Evolutionary conservation across 1,140 invertebrate genomes (phyloP), one percentile per base, ranked within the genome.

Genomic region (Drosophila rufa): DNA sequence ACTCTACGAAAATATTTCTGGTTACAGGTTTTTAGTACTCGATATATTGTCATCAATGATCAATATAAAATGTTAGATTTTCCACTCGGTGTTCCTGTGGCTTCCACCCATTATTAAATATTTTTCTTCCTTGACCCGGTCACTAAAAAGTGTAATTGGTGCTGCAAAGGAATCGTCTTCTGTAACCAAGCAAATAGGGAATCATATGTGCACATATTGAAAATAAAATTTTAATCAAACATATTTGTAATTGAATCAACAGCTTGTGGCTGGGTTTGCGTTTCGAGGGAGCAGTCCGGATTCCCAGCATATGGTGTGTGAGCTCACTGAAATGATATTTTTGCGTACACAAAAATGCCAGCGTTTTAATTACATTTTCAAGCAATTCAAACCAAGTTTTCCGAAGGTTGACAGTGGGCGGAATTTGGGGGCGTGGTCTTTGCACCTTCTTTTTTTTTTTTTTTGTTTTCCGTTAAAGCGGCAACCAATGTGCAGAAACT

Each of bases 361-460:
- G 80, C 75, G 69, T 81, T 89, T 89, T 89, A 89, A 89, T 90
- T 89, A 90, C 81, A 90, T 90, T 85, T 89, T 84, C 70, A 67
- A 75, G 84, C 76, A 83, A 82, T 82, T 86, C 62, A 76, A 74
- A 58, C 73, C 59, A 74, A 90, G 50, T 85, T 87, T 59, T 59
- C 75, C 55, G 60, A 61, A 71, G 83, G 79, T 87, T 84, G 85
- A 75, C 73, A 79, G 40, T 27, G 62, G 70, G 25, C 55, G 12
- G 25, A 36, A 6, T 8, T 30, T 6, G 17, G 27, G 22, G 40
- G 75, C 22, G 33, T 19, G 68, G 64, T 42, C 51, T 36, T 48
- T 83, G 65, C 73, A 76, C 73, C 48, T 74, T 50, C 62, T 58
- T 8, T 22, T 25, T 25, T 25, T 47, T 46, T 61, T 50, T 61